Evolutionary conservation across 2,888 invertebrate genomes (phyloP).

Genomic region (Cephus runcator): DNA sequence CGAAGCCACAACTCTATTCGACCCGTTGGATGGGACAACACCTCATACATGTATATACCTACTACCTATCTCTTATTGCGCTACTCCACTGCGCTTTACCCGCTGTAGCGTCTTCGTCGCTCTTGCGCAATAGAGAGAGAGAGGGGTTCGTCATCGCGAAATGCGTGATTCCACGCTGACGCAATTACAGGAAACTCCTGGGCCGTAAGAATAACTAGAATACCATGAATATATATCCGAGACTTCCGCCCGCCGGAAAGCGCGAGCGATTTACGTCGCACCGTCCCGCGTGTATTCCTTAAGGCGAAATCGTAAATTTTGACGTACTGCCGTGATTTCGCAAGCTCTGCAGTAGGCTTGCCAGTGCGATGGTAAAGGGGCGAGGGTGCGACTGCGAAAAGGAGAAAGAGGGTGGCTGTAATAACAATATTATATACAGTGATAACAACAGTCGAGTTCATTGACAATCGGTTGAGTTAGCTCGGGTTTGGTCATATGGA

Average conservation of each 20-base stretch:
- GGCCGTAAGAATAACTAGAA: neutral
- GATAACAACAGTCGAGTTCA: neutral
- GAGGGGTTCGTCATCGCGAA: neutral
- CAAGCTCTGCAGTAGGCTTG: neutral
- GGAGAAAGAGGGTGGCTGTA: neutral
- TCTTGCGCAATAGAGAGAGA: too few relatives aligned
- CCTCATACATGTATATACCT: too few relatives aligned
- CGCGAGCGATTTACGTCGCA: neutral
- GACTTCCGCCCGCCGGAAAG: neutral
- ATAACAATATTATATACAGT: neutral
- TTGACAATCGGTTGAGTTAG: neutral
- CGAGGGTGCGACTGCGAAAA: neutral
- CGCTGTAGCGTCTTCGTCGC: too few relatives aligned
- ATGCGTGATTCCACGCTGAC: neutral
- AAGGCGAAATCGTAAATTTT: neutral
- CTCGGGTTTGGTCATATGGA: conserved; percentile 39
- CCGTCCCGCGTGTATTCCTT: neutral
- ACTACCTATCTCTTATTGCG: too few relatives aligned
- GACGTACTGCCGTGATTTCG: neutral
- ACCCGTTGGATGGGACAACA: too few relatives aligned
- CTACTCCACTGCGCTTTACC: too few relatives aligned
- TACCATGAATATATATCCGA: neutral
- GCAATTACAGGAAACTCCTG: neutral
- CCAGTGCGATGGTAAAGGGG: neutral
- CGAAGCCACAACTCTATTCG: too few relatives aligned